Conservation (phyloP, 2,113 vertebrate genomes). For the Barnardius zonarius region DNA sequence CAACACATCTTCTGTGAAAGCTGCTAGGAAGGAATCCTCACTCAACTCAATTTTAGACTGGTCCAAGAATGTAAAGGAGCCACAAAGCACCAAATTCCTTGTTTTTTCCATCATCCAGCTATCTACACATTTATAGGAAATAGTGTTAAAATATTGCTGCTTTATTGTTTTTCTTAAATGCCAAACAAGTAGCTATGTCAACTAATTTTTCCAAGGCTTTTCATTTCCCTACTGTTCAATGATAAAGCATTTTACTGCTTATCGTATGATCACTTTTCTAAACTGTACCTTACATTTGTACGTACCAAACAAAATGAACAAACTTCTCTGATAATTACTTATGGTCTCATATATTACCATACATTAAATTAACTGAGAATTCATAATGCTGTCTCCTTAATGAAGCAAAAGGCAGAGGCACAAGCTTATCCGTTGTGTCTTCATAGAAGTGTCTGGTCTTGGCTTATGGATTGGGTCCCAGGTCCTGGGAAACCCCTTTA, state of each 20-base stretch:
- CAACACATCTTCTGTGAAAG: background rate
- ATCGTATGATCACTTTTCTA: background rate
- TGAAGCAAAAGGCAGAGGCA: background rate
- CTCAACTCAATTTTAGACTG: background rate
- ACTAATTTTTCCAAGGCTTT: background rate
- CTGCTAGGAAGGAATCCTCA: background rate
- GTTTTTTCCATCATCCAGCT: background rate
- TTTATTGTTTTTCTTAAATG: background rate
- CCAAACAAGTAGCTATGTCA: background rate
- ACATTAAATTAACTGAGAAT: conserved; percentile 13
- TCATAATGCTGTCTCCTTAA: conserved; percentile 20
- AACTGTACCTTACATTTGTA: background rate
- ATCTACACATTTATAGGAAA: background rate
- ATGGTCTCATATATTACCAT: background rate
- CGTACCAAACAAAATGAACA: background rate
- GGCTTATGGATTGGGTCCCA: background rate
- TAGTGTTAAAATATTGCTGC: background rate
- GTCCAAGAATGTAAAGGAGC: background rate
- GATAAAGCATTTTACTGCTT: background rate
- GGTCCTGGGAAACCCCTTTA: background rate
- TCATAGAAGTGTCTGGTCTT: background rate
- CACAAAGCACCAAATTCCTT: background rate
- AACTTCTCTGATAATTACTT: background rate
- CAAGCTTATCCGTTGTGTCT: background rate
- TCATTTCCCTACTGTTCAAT: background rate